These are phyloP conservation scores for Drosophila ezoana DNA, from an alignment of 2,888 invertebrate species.

Conservation along the genomic window DNA sequence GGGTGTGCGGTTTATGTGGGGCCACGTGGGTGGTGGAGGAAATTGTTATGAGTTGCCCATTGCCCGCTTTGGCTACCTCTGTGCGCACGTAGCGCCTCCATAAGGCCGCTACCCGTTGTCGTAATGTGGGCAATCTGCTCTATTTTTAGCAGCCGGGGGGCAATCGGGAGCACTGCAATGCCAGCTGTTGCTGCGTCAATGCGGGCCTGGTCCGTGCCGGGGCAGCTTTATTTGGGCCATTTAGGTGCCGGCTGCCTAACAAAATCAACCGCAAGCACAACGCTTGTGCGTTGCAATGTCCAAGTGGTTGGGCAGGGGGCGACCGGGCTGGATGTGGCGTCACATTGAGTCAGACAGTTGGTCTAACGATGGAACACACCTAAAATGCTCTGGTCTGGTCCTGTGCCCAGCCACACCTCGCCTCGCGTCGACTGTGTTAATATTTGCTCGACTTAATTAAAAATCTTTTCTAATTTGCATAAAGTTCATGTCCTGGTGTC, in stretches of 20 bases:
- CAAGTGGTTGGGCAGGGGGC: not conserved
- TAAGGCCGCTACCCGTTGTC: slow-evolving; percentile 47
- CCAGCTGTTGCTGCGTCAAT: slow-evolving; percentile 50
- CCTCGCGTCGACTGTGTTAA: slow-evolving; percentile 63
- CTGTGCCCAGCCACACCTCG: slow-evolving; percentile 2
- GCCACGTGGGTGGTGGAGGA: slow-evolving; percentile 27
- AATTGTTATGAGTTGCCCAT: slow-evolving; percentile 59
- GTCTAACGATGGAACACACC: slow-evolving; percentile 46
- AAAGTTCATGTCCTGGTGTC: slow-evolving; percentile 65
- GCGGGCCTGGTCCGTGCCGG: slow-evolving; percentile 19
- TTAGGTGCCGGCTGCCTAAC: slow-evolving; percentile 32
- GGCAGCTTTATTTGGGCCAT: slow-evolving; percentile 45
- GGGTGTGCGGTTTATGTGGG: not conserved
- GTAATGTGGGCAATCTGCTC: slow-evolving; percentile 79
- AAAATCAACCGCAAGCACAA: slow-evolving; percentile 39
- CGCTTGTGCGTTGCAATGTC: slow-evolving; percentile 16
- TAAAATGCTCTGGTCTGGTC: slow-evolving; percentile 15
- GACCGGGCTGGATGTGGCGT: not conserved
- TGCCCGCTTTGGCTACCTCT: slow-evolving; percentile 31
- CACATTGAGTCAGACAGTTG: slow-evolving; percentile 9
- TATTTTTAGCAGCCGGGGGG: slow-evolving; percentile 65
- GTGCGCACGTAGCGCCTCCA: slow-evolving; percentile 40
- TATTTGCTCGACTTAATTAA: slow-evolving; percentile 83
- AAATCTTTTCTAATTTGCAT: slow-evolving; percentile 80
- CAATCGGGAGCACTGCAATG: slow-evolving; percentile 33